Evolutionary conservation across 2,797 vertebrate species (phyloP).

Genomic region (Diceros bicornis): DNA sequence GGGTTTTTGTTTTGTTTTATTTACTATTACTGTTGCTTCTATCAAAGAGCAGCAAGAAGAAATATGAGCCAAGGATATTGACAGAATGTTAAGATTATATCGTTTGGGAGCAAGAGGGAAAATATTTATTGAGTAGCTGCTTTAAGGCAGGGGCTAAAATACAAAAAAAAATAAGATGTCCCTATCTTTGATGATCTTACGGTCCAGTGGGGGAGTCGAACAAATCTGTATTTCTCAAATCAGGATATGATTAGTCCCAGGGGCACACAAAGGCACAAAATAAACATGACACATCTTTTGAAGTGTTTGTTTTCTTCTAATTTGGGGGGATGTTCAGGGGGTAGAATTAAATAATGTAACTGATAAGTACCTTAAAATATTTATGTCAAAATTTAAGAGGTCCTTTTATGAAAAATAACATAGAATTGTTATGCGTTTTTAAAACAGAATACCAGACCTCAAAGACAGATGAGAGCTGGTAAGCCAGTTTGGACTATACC

Average conservation of each 20-base stretch:
- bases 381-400: slow-evolving; percentile 13
- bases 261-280: not conserved
- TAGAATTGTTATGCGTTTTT: slow-evolving; percentile 35
- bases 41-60: not conserved
- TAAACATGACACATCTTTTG: slow-evolving; percentile 17
- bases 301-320: not conserved
- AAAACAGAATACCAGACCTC: slow-evolving; percentile 7
- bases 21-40: not conserved
- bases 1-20: not conserved
- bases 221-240: not conserved
- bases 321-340: not conserved
- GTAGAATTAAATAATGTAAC: slow-evolving; percentile 47
- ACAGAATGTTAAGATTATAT: not conserved
- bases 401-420: slow-evolving; percentile 23
- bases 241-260: not conserved
- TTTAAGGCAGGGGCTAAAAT: not conserved
- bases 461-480: not conserved
- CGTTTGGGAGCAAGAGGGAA: not conserved
- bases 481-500: not conserved
- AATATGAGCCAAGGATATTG: not conserved
- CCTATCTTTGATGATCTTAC: not conserved
- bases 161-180: not conserved
- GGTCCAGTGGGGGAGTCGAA: not conserved
- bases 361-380: slow-evolving; percentile 44
- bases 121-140: not conserved